Evolutionary conservation across 2,113 vertebrate species (phyloP).

Genomic region (Capricornis sumatraensis): DNA sequence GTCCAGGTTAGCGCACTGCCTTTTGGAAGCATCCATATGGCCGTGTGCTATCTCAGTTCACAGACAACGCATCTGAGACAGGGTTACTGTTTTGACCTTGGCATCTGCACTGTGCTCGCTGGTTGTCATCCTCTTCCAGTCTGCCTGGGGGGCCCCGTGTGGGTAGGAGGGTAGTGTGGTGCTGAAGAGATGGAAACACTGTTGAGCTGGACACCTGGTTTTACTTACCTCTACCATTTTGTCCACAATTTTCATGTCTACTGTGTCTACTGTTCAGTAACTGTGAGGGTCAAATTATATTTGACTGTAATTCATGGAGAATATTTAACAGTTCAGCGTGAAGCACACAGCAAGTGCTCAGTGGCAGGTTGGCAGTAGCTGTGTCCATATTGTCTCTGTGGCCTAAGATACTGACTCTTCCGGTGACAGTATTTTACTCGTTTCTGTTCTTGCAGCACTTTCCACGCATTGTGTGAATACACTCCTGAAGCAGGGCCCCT

Average conservation of each 20-base stretch:
- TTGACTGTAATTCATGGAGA: neutral
- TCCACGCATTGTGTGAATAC: neutral
- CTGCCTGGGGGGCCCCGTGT: neutral
- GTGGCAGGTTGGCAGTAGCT: neutral
- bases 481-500: neutral
- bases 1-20: neutral
- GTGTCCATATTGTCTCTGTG: neutral
- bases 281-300: neutral
- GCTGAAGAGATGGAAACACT: neutral
- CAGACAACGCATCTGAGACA: neutral
- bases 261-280: neutral
- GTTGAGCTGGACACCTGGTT: neutral
- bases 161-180: neutral
- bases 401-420: neutral
- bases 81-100: neutral
- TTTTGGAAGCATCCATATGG: neutral
- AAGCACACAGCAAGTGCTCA: neutral
- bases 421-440: neutral
- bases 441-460: neutral
- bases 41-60: neutral
- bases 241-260: neutral
- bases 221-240: neutral
- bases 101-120: neutral
- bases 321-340: neutral
- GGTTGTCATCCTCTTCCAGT: neutral